These are phyloP conservation scores for Elephas maximus DNA, from an alignment of 2,113 vertebrate species.

Conservation along the genomic window DNA sequence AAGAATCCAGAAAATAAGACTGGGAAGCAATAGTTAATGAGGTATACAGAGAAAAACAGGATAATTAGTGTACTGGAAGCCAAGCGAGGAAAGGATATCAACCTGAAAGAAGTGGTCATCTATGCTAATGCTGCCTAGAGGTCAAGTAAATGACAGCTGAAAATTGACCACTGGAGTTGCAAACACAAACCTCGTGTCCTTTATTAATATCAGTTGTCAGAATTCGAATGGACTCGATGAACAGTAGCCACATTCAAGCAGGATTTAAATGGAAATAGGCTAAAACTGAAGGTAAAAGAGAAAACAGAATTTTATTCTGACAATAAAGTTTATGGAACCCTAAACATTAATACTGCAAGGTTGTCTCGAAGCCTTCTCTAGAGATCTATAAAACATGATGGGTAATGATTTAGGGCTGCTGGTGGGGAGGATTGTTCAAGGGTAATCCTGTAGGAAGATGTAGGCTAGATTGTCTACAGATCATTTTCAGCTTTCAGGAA, in stretches of 20 bases:
- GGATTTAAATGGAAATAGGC: conserved; percentile 46
- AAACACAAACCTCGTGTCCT: background rate
- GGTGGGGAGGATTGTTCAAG: conserved; percentile 55
- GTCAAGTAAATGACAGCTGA: conserved; percentile 13
- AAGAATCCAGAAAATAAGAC: conserved; percentile 15
- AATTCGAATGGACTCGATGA: conserved; percentile 58
- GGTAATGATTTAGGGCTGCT: conserved; percentile 58
- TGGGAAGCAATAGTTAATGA: background rate
- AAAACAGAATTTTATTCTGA: conserved; percentile 67
- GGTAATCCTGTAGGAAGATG: conserved; percentile 12
- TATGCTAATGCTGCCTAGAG: background rate
- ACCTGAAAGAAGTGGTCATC: conserved; percentile 4
- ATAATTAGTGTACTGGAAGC: background rate
- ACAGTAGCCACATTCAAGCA: conserved; percentile 4
- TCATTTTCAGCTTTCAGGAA: conserved; percentile 51
- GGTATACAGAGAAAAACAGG: background rate
- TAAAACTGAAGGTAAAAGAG: conserved; percentile 49
- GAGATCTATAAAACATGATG: conserved; percentile 50
- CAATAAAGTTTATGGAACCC: conserved; percentile 60
- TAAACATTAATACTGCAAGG: conserved; percentile 69
- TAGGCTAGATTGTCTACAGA: conserved; percentile 30
- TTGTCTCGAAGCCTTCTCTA: conserved; percentile 53
- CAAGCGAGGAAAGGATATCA: conserved; percentile 38
- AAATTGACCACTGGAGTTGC: background rate
- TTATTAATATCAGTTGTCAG: conserved; percentile 52